Evolutionary conservation across 1,140 invertebrate genomes (phyloP).

Genomic region (Ephestia elutella): DNA sequence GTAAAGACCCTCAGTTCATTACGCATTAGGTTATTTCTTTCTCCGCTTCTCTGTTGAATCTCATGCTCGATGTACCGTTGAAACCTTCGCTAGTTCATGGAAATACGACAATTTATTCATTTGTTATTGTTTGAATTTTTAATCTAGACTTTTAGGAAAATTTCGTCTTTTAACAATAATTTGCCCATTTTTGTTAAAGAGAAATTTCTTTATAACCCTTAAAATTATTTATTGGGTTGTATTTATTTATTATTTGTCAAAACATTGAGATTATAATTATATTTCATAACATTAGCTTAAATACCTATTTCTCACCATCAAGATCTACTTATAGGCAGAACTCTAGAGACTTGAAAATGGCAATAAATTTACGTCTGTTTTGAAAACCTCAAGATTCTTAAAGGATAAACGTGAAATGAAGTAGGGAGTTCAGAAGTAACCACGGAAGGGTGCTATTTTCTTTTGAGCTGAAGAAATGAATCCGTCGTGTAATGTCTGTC

Average conservation of each 20-base stretch:
- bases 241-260: no score
- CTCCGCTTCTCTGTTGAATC: conserved; percentile 21
- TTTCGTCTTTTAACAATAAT: no score
- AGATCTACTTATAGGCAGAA: no score
- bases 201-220: no score
- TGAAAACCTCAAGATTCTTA: not conserved
- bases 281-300: no score
- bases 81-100: conserved; percentile 26
- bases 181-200: no score
- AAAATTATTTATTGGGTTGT: no score
- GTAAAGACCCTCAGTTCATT: conserved; percentile 34
- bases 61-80: conserved; percentile 37
- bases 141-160: not conserved
- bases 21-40: conserved; percentile 31
- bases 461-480: conserved; percentile 2
- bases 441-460: not conserved
- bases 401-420: not conserved
- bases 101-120: not conserved
- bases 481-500: conserved; percentile 37
- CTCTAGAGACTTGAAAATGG: no score
- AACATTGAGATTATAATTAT: no score
- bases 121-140: not conserved
- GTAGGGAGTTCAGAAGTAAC: not conserved
- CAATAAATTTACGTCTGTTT: not conserved
- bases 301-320: no score